phyloP scores from a whole-genome alignment of 2,113 vertebrate genomes.

The Sitta europaea region DNA sequence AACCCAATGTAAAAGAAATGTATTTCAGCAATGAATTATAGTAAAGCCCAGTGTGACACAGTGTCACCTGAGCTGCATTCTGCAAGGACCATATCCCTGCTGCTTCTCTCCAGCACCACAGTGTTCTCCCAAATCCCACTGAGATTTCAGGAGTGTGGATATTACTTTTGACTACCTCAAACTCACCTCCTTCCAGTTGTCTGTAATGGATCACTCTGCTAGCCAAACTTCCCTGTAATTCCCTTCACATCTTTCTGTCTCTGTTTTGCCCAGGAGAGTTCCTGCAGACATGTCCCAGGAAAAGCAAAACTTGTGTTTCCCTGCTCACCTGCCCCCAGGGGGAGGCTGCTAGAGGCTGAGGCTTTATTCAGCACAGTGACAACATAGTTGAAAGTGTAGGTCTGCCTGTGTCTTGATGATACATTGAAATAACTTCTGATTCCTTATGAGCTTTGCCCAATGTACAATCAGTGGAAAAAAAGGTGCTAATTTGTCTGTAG shows the following conservation, averaged over 20 bases:
- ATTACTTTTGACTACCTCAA: not conserved
- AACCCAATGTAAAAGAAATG: not conserved
- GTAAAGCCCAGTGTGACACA: not conserved
- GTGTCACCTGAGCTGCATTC: not conserved
- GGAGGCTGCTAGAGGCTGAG: not conserved
- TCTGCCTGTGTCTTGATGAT: not conserved
- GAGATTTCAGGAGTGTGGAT: not conserved
- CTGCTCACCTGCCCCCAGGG: fast-evolving
- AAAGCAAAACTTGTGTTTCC: not conserved
- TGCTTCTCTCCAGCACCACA: not conserved
- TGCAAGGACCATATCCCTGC: not conserved
- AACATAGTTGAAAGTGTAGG: not conserved
- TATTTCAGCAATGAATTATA: not conserved
- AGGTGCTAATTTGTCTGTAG: not conserved
- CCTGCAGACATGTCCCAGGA: not conserved
- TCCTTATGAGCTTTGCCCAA: not conserved
- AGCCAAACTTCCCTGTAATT: not conserved
- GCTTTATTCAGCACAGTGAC: not conserved
- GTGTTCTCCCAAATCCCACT: not conserved
- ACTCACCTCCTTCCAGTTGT: not conserved
- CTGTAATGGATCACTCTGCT: not conserved
- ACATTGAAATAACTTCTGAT: not conserved
- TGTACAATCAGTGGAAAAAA: not conserved
- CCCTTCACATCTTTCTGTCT: not conserved
- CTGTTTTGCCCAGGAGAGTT: not conserved